Evolutionary conservation across 2,888 invertebrate genomes (phyloP), one percentile per base, ranked within the genome.

Genomic region (Tyria jacobaeae): DNA sequence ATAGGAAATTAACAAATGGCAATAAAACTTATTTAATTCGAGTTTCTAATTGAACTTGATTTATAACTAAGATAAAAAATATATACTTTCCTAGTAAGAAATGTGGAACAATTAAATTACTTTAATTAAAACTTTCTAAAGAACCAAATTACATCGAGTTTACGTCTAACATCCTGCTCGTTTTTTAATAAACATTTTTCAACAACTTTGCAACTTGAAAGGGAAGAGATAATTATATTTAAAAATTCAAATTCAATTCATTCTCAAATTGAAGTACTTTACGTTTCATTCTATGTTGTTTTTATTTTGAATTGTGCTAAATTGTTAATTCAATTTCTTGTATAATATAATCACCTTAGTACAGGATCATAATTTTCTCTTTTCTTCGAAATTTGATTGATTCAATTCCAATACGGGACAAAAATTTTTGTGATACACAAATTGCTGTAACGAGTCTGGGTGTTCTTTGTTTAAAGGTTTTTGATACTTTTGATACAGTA

Each of bases 101-200:
- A 47, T 34, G 27, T 44, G 37, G 52, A 34, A 39, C 34, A 44
- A 51, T 52, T 52, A 52, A 52, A 49, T 60, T 60, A 48, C 31
- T 24, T 62, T 21, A 47, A 54, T 62, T 31, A 47, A 57, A 56
- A 62, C 57, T 62, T 62, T 62, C 62, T 57, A 62, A 62, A 49
- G 34, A 55, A 34, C 62, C 34, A 17, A 44, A 53, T 60, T 55
- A 15, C 34, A 48, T 44, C 51, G 10, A 52, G 51, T 44, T 58
- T 39, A 37, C 27, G 48, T 37, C 49, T 57, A 49, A 56, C 48
- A 25, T 49, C 25, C 17, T 49, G 37, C 24, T 14, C 37, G n/a
- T 24, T n/a, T 34, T 41, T 44, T 17, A 48, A 10, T 25, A 53
- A 60, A 37, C 17, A 56, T 37, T 53, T 34, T 52, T 31, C 15